A percentile compares a stretch with the other conserved stretches of the same genome.
Conservation (phyloP, 2,888 invertebrate genomes). For the Acronicta aceris region DNA sequence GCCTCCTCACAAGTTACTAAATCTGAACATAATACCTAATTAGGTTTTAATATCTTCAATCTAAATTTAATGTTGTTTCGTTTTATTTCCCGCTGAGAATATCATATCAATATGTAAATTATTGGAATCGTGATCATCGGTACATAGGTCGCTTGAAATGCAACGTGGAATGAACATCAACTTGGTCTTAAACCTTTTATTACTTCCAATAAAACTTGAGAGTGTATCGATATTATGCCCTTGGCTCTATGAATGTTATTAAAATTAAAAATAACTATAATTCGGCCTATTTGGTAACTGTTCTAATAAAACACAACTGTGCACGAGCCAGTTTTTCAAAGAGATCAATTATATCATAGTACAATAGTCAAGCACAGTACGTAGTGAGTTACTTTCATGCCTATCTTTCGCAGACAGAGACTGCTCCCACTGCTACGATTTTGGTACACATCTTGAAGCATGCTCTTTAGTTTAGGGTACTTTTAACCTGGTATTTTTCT, state of each 20-base stretch:
- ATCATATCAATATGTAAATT: constrained; percentile 44
- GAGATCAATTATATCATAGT: too few species aligned
- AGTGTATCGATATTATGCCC: constrained; percentile 12
- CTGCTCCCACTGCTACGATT: too few species aligned
- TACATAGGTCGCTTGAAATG: constrained; percentile 18
- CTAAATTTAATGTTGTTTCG: constrained; percentile 21
- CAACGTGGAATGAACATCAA: constrained; percentile 12
- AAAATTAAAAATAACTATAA: constrained; percentile 17
- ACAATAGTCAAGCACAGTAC: too few species aligned
- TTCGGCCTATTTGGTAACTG: too few species aligned
- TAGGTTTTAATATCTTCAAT: constrained; percentile 37
- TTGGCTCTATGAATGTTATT: constrained; percentile 9
- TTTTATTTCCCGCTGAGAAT: constrained; percentile 37
- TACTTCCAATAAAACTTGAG: constrained; percentile 17
- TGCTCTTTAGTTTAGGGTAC: too few species aligned
- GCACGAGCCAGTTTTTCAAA: too few species aligned
- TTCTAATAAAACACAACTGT: too few species aligned
- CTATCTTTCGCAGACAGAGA: too few species aligned
- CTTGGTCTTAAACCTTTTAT: constrained; percentile 19
- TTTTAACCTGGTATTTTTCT: too few species aligned
- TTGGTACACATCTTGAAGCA: too few species aligned
- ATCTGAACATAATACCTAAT: constrained; percentile 37
- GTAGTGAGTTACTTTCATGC: too few species aligned
- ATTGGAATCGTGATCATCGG: constrained; percentile 16
- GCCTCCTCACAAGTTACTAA: constrained; percentile 29